A percentile compares a stretch with the other conserved stretches of the same genome.
phyloP scores from a whole-genome alignment of 2,113 vertebrate species.

The Maccullochella peelii region DNA sequence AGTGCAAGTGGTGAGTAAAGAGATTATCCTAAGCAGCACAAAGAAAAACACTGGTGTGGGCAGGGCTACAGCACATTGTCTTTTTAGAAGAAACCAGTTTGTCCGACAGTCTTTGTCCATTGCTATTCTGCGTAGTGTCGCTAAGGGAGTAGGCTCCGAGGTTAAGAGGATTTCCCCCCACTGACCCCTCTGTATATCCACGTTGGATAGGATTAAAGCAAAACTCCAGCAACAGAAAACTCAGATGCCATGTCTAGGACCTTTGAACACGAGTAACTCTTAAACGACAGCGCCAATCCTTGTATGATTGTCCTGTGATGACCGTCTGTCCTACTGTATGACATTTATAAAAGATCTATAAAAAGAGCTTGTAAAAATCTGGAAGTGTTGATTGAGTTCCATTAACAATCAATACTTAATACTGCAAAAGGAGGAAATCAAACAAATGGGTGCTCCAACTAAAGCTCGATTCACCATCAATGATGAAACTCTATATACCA shows the following conservation, averaged over 20 bases:
- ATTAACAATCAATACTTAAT: neutral
- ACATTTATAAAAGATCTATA: neutral
- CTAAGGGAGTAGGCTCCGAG: constrained; percentile 52
- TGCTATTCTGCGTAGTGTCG: constrained; percentile 62
- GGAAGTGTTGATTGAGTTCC: neutral
- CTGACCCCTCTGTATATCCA: constrained; percentile 64
- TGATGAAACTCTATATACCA: constrained; percentile 23
- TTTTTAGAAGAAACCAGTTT: constrained; percentile 49
- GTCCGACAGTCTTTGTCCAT: constrained; percentile 28
- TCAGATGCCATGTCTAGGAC: neutral
- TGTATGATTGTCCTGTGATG: neutral
- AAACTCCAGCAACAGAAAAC: constrained; percentile 33
- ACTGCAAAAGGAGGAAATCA: neutral
- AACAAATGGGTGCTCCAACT: neutral
- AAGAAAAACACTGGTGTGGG: constrained; percentile 26
- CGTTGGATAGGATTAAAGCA: constrained; percentile 63
- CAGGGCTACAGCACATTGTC: constrained; percentile 13
- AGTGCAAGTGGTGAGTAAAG: neutral
- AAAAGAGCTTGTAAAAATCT: neutral
- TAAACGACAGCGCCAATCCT: neutral
- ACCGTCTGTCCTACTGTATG: neutral
- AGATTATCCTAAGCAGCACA: constrained; percentile 17
- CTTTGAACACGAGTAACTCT: constrained; percentile 14
- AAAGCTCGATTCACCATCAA: constrained; percentile 10
- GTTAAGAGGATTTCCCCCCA: constrained; percentile 81